These are phyloP conservation scores for Chondrosia reniformis DNA, from an alignment of 37 sponge, comb jelly and placozoan genomes.

Conservation along the genomic window DNA sequence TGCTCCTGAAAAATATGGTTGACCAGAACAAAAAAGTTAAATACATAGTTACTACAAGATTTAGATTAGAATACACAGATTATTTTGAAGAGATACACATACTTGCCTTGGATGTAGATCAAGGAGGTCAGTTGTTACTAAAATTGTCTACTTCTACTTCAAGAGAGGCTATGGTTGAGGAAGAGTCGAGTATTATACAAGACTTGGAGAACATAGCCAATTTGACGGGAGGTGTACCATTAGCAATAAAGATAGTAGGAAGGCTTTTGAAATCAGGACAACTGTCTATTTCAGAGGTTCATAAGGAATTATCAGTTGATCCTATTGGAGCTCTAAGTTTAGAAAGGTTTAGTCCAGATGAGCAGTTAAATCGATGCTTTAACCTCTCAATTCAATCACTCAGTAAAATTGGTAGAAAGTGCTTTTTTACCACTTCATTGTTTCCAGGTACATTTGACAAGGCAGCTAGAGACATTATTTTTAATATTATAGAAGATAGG, in stretches of 20 bases:
- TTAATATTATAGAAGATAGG: neutral
- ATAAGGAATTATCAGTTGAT: neutral
- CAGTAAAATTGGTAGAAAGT: neutral
- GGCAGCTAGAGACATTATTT: neutral
- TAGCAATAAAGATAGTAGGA: neutral
- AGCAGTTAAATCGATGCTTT: neutral
- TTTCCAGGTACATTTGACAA: neutral
- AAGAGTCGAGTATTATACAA: no score
- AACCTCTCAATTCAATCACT: neutral
- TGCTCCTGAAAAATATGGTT: neutral
- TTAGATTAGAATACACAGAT: neutral
- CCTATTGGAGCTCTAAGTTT: neutral
- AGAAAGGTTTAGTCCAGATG: neutral
- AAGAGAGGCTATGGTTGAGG: no score
- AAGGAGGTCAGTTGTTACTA: neutral
- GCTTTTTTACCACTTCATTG: neutral
- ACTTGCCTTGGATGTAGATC: neutral
- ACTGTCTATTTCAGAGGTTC: neutral
- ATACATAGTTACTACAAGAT: neutral
- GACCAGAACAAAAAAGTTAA: neutral
- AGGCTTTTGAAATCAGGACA: neutral
- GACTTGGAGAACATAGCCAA: neutral
- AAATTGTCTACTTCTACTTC: neutral
- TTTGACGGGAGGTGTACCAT: neutral
- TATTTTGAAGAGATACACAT: constrained; percentile 2